phyloP scores from a whole-genome alignment of 2,797 vertebrate genomes.

The Clarias pachynema region DNA sequence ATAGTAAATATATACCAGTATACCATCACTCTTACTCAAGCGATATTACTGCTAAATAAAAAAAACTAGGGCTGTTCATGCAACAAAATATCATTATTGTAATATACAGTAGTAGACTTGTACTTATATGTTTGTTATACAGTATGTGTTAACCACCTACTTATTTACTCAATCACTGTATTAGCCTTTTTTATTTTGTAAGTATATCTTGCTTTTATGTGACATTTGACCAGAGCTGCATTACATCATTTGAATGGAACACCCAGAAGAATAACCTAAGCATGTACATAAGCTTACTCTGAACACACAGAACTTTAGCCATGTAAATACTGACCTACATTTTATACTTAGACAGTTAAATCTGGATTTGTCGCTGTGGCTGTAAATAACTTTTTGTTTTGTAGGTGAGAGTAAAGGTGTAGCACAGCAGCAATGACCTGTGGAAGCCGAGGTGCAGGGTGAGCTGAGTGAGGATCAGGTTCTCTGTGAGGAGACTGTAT shows the following conservation, averaged over 20 bases:
- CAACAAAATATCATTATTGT: not conserved
- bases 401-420: not conserved
- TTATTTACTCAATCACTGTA: not conserved
- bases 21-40: not conserved
- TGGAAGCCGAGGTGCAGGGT: slow-evolving; percentile 88
- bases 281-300: not conserved
- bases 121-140: not conserved
- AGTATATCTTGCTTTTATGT: not conserved
- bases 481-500: slow-evolving; percentile 95
- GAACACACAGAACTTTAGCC: not conserved
- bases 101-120: not conserved
- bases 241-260: not conserved
- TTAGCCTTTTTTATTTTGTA: not conserved
- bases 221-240: not conserved
- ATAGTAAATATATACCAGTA: not conserved
- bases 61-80: not conserved
- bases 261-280: not conserved
- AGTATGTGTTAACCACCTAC: not conserved
- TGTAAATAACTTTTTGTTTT: not conserved
- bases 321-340: not conserved
- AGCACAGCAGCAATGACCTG: slow-evolving; percentile 65
- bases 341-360: not conserved
- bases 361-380: not conserved
- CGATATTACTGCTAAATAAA: not conserved
- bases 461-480: slow-evolving; percentile 92